Evolutionary conservation across 2,113 vertebrate genomes (phyloP).

Genomic region (Poeciliopsis retropinna): DNA sequence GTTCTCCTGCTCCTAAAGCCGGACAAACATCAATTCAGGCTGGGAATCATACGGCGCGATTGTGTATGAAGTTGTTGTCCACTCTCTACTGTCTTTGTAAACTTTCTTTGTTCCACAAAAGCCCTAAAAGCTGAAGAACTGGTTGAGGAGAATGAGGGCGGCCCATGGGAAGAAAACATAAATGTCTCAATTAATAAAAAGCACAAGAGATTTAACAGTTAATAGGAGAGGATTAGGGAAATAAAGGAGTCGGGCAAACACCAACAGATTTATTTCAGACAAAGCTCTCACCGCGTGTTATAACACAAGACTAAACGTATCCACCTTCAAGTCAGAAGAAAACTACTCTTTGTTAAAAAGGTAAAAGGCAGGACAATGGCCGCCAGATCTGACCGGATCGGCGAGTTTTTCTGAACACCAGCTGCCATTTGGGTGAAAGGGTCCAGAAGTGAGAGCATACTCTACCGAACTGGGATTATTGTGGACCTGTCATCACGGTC

Average conservation of each 20-base stretch:
- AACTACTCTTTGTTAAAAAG: conserved; percentile 25
- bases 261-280: not conserved
- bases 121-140: not conserved
- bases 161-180: not conserved
- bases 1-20: conserved; percentile 74
- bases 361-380: conserved; percentile 30
- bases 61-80: not conserved
- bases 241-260: conserved; percentile 19
- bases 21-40: not conserved
- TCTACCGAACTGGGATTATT: conserved; percentile 39
- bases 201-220: not conserved
- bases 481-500: conserved; percentile 52
- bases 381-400: conserved; percentile 43
- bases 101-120: not conserved
- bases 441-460: conserved; percentile 26
- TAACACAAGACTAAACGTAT: conserved; percentile 32
- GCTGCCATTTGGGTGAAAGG: conserved; percentile 46
- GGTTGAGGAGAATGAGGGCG: not conserved
- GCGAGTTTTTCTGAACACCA: conserved; percentile 49
- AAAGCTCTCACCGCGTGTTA: conserved; percentile 47
- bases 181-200: not conserved
- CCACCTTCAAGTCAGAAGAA: conserved; percentile 30
- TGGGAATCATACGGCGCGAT: not conserved
- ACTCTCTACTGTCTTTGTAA: not conserved
- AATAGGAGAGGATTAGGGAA: conserved; percentile 8